Evolutionary conservation across 2,888 invertebrate species (phyloP), one percentile per base, ranked within the genome.

Genomic region (Sarcophaga caerulescens): DNA sequence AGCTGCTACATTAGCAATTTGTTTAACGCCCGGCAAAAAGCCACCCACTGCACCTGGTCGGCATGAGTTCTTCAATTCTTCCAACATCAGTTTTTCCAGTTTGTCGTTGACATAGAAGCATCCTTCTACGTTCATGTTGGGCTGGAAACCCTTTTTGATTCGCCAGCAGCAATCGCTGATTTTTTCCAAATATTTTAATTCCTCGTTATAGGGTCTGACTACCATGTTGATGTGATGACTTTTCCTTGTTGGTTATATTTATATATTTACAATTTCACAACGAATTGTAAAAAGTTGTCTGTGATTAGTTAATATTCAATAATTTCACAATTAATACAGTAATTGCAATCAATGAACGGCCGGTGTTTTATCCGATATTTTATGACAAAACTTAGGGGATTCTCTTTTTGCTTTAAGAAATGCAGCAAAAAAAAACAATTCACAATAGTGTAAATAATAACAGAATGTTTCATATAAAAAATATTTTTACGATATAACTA

Each of bases 71-170:
- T 96, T 95, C 88, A 99, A 93, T 93, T 99, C 99, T 65, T 99
- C 99, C 92, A 99, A 96, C 99, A 99, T 99, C 3, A 99, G 94
- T 90, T 96, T 96, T 93, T 35, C 93, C 99, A 99, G 91, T 99
- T 99, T 0, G 99, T 99, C 91, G 99, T 99, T 99, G 99, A 98
- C 90, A 99, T 94, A 97, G 99, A 99, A 94, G 99, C 99, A 21
- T 94, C 97, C 45, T 89, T 89, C 71, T 88, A 89, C 94, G 98
- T 66, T 0, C 99, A 99, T 92, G 95, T 95, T 85, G 95, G 96
- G 8, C 94, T 99, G 89, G 99, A 99, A 99, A 4, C 99, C 99
- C 93, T 98, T 99, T 91, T 99, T 99, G 87, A 99, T 99, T 91
- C 95, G 95, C 98, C 99, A 99, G 89, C 96, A 96, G 91, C 96